Evolutionary conservation across 2,888 invertebrate genomes (phyloP), one percentile per base, ranked within the genome.

Genomic region (Fragum sueziense): DNA sequence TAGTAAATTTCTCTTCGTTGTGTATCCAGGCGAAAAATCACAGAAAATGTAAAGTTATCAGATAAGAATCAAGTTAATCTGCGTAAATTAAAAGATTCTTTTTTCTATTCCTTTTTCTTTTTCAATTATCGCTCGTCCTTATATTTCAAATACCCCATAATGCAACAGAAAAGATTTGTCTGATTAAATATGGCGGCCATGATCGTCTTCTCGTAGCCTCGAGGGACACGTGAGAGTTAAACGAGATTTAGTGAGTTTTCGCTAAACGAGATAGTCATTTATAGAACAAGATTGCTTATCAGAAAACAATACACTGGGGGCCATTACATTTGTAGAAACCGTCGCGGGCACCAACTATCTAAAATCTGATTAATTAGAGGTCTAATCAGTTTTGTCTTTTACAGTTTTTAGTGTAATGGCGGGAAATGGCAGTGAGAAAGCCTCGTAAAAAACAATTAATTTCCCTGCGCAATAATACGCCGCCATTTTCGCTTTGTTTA

Each of bases 241-340:
- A 52, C 72, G 75, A 76, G 78, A 78, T 79, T 82, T 82, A 75
- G 54, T 47, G 65, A 71, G 37, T 57, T 70, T 72, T 73, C 34
- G 70, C 62, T 68, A 78, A 75, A 61, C 57, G 74, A 74, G 62
- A 76, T 65, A 71, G 54, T 79, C 67, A 71, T 71, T 54, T 76
- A n/a, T 33, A 31, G 41, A 74, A 73, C 72, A 75, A 70, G 74
- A 67, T 57, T 75, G n/a, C 70, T 78, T 62, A 78, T 78, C 78
- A 41, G 57, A 37, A 29, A 65, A 75, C 78, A 73, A 73, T 59
- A 25, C 78, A 62, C 82, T 31, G 14, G 82, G 75, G 82, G 72
- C 52, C 57, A 51, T 68, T 75, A 70, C 75, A 78, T 69, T 79
- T 79, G 82, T 79, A 79, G 65, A 73, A 82, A 74, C 74, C 74